Conservation (phyloP, 2,888 invertebrate genomes). For the Phyllotreta cruciferae region DNA sequence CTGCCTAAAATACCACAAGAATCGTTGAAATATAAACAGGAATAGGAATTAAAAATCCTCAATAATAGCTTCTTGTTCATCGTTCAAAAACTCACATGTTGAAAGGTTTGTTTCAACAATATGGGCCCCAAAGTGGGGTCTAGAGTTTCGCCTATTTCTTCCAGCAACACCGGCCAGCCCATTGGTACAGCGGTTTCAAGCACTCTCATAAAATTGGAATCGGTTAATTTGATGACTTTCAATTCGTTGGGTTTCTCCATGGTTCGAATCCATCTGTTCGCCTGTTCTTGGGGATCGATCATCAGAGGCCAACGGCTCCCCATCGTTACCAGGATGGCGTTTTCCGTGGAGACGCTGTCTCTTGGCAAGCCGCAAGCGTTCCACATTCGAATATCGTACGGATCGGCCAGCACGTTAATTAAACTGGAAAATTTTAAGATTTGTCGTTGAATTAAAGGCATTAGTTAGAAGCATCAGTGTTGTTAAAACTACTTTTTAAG, state of each 20-base stretch:
- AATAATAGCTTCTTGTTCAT: no score
- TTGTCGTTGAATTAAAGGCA: not conserved
- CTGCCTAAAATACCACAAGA: conserved; percentile 64
- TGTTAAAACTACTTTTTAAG: no score
- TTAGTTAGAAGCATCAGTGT: no score
- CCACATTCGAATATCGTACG: conserved; percentile 89
- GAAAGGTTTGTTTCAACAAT: conserved; percentile 79
- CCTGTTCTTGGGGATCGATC: conserved; percentile 96
- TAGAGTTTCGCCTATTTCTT: conserved; percentile 86
- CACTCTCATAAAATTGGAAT: conserved; percentile 75
- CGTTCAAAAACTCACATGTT: conserved; percentile 63
- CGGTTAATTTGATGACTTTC: conserved; percentile 80
- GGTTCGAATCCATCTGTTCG: conserved; percentile 90
- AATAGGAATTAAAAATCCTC: no score
- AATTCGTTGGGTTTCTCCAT: conserved; percentile 81
- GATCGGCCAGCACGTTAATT: conserved; percentile 77
- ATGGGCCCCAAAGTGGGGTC: conserved; percentile 88
- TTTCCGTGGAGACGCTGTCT: conserved; percentile 88
- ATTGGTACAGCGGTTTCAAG: conserved; percentile 84
- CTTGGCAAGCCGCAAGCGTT: conserved; percentile 87
- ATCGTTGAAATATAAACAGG: no score
- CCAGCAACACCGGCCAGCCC: conserved; percentile 85
- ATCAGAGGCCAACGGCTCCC: conserved; percentile 88
- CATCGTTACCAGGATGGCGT: conserved; percentile 86
- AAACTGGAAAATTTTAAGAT: conserved; percentile 64